These are phyloP conservation scores for Mandrillus leucophaeus DNA, from an alignment of 2,113 vertebrate genomes.

Conservation along the genomic window DNA sequence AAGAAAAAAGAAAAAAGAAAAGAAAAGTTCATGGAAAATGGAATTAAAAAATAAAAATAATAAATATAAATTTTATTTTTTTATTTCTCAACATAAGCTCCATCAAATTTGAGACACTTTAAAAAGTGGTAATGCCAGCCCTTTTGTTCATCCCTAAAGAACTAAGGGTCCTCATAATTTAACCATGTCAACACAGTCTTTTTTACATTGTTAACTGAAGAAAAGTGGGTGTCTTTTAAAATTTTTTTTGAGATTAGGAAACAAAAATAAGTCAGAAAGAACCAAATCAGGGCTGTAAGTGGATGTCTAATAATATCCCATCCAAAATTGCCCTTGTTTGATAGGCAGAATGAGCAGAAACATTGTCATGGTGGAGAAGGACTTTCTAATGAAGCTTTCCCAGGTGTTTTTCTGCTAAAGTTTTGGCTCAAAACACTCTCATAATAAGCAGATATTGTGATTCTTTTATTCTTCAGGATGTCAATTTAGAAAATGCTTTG, in stretches of 20 bases:
- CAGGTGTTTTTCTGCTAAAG: background rate
- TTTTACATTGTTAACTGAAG: background rate
- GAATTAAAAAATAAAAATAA: background rate
- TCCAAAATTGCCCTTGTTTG: background rate
- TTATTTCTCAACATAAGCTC: background rate
- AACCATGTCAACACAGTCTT: background rate
- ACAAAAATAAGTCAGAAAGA: background rate
- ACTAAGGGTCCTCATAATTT: background rate
- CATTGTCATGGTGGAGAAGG: background rate
- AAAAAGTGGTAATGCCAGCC: background rate
- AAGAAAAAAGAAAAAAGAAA: too few relatives aligned
- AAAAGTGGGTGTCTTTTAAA: background rate
- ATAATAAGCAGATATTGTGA: background rate
- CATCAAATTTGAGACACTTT: background rate
- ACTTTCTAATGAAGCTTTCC: background rate
- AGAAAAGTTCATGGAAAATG: background rate
- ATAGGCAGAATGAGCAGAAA: background rate
- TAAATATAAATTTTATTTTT: background rate
- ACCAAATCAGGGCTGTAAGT: background rate
- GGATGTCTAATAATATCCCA: background rate
- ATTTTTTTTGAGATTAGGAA: background rate
- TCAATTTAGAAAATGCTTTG: background rate
- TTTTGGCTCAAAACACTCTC: background rate
- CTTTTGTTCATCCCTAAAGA: background rate
- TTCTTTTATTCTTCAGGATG: background rate